Conservation (phyloP, 2,797 vertebrate species). For the Coregonus ussuriensis region DNA sequence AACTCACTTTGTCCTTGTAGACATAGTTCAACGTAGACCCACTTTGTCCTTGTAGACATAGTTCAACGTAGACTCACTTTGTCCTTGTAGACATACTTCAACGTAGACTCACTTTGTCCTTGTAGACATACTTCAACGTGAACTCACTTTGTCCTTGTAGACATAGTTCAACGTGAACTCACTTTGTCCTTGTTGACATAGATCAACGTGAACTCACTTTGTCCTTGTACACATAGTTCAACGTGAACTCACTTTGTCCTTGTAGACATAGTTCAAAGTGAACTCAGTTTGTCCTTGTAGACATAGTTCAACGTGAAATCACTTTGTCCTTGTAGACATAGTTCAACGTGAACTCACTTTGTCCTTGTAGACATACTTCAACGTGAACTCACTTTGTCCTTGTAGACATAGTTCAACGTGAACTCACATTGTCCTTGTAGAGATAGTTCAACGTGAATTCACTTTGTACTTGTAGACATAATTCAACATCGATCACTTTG, state of each 20-base stretch:
- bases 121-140: too few species aligned
- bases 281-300: constrained; percentile 71
- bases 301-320: constrained; percentile 39
- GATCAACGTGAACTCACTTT: too few species aligned
- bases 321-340: constrained; percentile 74
- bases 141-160: too few species aligned
- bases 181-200: too few species aligned
- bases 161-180: too few species aligned
- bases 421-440: constrained; percentile 72
- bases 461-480: constrained; percentile 74
- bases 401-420: constrained; percentile 56
- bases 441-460: constrained; percentile 38
- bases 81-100: too few species aligned
- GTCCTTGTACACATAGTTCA: too few species aligned
- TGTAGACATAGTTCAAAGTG: constrained; percentile 56
- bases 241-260: constrained; percentile 47
- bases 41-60: too few species aligned
- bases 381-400: constrained; percentile 65
- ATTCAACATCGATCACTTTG: constrained; percentile 55
- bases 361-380: constrained; percentile 70
- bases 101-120: too few species aligned
- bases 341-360: constrained; percentile 52
- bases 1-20: too few species aligned
- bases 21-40: too few species aligned
- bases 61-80: too few species aligned